Evolutionary conservation across 2,888 invertebrate species (phyloP), one percentile per base, ranked within the genome.

Genomic region (Tinea trinotella): DNA sequence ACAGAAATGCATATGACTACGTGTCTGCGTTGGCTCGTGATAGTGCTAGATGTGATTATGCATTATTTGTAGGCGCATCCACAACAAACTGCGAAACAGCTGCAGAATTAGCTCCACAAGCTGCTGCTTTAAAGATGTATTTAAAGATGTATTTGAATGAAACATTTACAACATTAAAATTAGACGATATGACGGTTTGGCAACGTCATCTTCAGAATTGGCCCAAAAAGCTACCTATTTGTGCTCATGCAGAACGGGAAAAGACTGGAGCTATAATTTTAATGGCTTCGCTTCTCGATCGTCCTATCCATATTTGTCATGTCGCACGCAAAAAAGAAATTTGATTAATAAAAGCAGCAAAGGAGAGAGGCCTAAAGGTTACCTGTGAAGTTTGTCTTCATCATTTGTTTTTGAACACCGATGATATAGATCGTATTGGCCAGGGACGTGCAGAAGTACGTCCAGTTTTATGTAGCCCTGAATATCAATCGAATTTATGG

Each of bases 321-420:
- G 96, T 99, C 10, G 97, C 99, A 0, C 88, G 96, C 50, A 96
- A 94, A 74, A 97, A 98, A 73, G 99, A 99, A 87, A 97, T 98
- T 61, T 88, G 91, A 65, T 90, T 97, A 13, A 94, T 98, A 56
- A 92, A 91, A 62, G 92, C 94, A 0, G 97, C 97, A 1, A 98
- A 98, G 76, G 93, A 94, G 68, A 88, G 92, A 79, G 98, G 98
- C 1, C 86, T 98, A 13, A 92, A 93, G 60, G 95, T 99, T 0
- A 99, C 99, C 0, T 99, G 99, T 76, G 99, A 99, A 82, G 99
- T 99, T 1, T 94, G 97, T 64, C 99, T 99, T 0, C 99, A 99
- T 76, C 99, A 99, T 80, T 83, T 99, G 55, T 99, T 99, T 82
- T 87, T 99, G 48, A 93, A 93, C 13, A 90, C 92, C 7, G 90